These are phyloP conservation scores for Lordiphosa stackelbergi DNA, from an alignment of 1,140 invertebrate species.

Conservation along the genomic window DNA sequence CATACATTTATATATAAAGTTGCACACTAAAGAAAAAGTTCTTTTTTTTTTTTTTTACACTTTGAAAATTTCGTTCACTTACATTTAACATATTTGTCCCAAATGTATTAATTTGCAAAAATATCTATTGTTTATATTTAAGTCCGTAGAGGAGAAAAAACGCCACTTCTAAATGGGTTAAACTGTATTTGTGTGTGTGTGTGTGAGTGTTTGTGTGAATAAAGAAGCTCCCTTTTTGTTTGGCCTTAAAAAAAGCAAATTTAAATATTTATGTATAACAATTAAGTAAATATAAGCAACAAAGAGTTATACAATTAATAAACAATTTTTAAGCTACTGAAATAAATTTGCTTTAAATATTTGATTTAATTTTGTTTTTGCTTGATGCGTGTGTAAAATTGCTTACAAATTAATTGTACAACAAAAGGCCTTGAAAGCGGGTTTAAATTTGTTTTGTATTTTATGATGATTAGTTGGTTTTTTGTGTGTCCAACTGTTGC, in stretches of 20 bases:
- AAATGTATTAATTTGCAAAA: slow-evolving; percentile 73
- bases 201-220: slow-evolving; percentile 5
- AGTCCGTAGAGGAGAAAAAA: slow-evolving; percentile 58
- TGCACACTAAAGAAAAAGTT: slow-evolving; percentile 42
- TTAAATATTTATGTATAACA: slow-evolving; percentile 21
- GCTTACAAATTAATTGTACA: slow-evolving; percentile 73
- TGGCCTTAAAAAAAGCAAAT: slow-evolving; percentile 10
- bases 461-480: slow-evolving; percentile 1
- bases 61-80: slow-evolving; percentile 59
- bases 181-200: slow-evolving; percentile 14
- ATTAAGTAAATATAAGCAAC: slow-evolving; percentile 57
- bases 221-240: slow-evolving; percentile 5
- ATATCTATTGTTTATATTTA: slow-evolving; percentile 67
- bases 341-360: slow-evolving; percentile 71
- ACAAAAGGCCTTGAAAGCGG: slow-evolving; percentile 56
- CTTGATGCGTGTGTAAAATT: slow-evolving; percentile 40
- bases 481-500: neutral
- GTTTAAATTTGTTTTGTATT: slow-evolving; percentile 1
- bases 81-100: slow-evolving; percentile 44
- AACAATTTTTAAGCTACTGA: slow-evolving; percentile 66
- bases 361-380: slow-evolving; percentile 50
- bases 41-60: slow-evolving; percentile 31
- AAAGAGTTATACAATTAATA: slow-evolving; percentile 64
- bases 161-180: slow-evolving; percentile 52
- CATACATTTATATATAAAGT: slow-evolving; percentile 44